Evolutionary conservation across 35 echinoderm and acorn worm genomes (phyloP), one percentile per base, ranked within the genome.

Genomic region (Chiridota heheva): DNA sequence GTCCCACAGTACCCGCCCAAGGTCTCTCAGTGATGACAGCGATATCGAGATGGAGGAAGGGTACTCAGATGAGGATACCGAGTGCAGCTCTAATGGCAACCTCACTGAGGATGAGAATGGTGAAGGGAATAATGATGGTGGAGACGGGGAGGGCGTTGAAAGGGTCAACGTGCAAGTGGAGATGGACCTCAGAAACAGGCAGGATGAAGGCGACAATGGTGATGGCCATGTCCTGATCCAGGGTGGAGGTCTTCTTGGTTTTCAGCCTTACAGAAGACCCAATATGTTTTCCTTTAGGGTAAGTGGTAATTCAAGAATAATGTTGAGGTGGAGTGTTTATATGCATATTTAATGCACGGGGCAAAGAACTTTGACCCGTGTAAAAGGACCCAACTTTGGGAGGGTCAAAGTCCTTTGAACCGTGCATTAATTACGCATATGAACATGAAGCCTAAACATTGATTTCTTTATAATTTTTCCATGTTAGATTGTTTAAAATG

Each of bases 231-330:
- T 77, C 20, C 42, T 98, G 31, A 67, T 98, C 5, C 91, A 98
- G 36, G 84, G 88, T 60, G 77, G 77, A 80, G 89, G 85, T 36
- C 83, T 84, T 31, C 74, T 85, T 2, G 89, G 86, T 28, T 98
- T 98, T 44, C 78, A 91, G 68, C 95, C 95, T 26, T 98, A 98
- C 53, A 98, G 83, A 37, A 91, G 81, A 63, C 89, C 95, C 17
- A 75, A 76, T 51, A 60, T 92, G 40, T 98, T 98, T 83, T 67
- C 72, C 47, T 72, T 91, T 45, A 91, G 89, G 69, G 95, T 98
- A 81, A 89, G 95, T 83, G 0, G 22, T 26, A 5, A 37, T 44
- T 17, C 30, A 67, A 25, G 20, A 38, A 36, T 68, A 29, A n/a
- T n/a, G n/a, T n/a, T n/a, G n/a, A n/a, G n/a, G n/a, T n/a, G n/a